These are phyloP conservation scores for Teleiodes luculella DNA, from an alignment of 2,888 invertebrate genomes.

Conservation along the genomic window DNA sequence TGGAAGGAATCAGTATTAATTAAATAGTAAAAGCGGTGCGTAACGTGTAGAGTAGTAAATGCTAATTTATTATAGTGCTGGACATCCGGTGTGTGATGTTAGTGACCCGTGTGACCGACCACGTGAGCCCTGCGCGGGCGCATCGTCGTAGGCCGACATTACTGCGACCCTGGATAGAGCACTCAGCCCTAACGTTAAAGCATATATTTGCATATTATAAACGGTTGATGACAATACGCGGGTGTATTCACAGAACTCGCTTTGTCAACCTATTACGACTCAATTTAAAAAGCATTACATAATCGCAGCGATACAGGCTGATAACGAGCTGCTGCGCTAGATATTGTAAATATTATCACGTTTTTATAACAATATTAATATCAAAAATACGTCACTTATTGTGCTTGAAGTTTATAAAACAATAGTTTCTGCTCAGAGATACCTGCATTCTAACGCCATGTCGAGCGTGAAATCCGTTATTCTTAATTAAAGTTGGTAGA, in stretches of 20 bases:
- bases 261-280: constrained; percentile 57
- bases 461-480: not conserved
- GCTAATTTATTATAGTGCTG: constrained; percentile 17
- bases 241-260: constrained; percentile 22
- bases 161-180: too few relatives aligned
- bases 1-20: constrained; percentile 10
- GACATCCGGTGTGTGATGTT: constrained; percentile 14
- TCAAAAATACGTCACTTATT: constrained; percentile 1
- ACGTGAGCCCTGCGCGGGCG: constrained; percentile 24
- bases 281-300: constrained; percentile 50
- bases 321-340: constrained; percentile 27
- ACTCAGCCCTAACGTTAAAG: not conserved
- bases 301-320: constrained; percentile 40
- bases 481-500: not conserved
- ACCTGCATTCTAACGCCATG: not conserved
- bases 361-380: constrained; percentile 4
- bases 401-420: not conserved
- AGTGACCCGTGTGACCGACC: constrained; percentile 5
- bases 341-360: constrained; percentile 33
- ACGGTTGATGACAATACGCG: constrained; percentile 5
- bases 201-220: not conserved
- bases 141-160: not conserved
- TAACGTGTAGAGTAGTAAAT: constrained; percentile 19
- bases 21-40: constrained; percentile 14
- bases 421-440: not conserved